Evolutionary conservation across 2,888 invertebrate species (phyloP).

Genomic region (Athrips mouffetella): DNA sequence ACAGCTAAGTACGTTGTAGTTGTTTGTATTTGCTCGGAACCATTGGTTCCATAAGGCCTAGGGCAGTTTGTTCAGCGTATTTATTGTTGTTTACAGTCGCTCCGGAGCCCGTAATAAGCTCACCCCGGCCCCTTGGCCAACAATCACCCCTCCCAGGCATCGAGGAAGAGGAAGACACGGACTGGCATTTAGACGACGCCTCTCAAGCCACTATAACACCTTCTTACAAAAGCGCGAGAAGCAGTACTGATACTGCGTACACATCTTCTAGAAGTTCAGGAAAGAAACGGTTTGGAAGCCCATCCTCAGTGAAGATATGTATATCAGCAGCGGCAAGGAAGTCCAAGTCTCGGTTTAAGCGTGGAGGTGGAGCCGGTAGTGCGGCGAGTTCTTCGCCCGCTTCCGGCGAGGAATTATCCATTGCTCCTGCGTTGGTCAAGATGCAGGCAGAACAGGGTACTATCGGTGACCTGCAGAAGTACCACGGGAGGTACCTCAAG

Average conservation of each 20-base stretch:
- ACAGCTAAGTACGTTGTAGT: not conserved
- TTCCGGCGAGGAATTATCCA: conserved; percentile 54
- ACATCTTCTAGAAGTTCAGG: conserved; percentile 71
- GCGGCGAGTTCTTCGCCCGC: conserved; percentile 43
- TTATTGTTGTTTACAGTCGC: conserved; percentile 72
- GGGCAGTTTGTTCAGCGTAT: conserved; percentile 37
- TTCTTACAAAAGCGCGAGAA: conserved; percentile 72
- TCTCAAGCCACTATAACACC: conserved; percentile 71
- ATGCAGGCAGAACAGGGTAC: conserved; percentile 97
- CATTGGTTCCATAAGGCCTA: not conserved
- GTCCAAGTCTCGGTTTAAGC: conserved; percentile 72
- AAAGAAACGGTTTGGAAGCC: conserved; percentile 75
- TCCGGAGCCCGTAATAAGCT: conserved; percentile 73
- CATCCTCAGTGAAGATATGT: conserved; percentile 79
- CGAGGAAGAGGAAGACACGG: conserved; percentile 85
- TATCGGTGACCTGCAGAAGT: conserved; percentile 93
- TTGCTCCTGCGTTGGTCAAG: conserved; percentile 72
- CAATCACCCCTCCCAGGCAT: conserved; percentile 89
- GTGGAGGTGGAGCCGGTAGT: conserved; percentile 61
- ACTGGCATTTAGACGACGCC: conserved; percentile 74
- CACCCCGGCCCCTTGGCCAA: conserved; percentile 80
- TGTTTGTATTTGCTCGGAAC: not conserved
- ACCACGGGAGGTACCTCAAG: conserved; percentile 90
- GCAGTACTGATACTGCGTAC: conserved; percentile 72
- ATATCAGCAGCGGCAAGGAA: conserved; percentile 76